These are phyloP conservation scores for Fopius arisanus DNA, from an alignment of 1,140 invertebrate species.

Conservation along the genomic window DNA sequence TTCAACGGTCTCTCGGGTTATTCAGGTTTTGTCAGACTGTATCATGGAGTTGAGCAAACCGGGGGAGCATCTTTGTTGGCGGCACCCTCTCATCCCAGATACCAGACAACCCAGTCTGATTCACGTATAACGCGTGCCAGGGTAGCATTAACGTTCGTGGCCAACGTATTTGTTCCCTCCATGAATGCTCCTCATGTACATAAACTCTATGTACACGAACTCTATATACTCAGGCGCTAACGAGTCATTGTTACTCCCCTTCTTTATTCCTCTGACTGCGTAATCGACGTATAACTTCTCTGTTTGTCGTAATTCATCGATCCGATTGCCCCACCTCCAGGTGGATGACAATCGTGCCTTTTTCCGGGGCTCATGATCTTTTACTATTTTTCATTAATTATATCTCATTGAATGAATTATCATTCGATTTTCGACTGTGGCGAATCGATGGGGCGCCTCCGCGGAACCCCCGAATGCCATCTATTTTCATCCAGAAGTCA, in stretches of 20 bases:
- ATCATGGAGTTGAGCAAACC: neutral
- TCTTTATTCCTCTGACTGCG: neutral
- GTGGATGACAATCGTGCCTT: neutral
- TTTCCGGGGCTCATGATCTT: too few species aligned
- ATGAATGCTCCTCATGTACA: neutral
- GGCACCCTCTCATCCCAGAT: conserved; percentile 3
- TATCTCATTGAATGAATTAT: too few species aligned
- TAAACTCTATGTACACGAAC: neutral
- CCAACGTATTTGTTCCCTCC: conserved; percentile 6
- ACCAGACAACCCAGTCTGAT: neutral
- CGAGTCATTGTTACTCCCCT: conserved; percentile 34
- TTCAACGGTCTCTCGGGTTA: conserved; percentile 34
- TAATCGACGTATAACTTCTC: neutral
- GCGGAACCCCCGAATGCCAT: too few species aligned
- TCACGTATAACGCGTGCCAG: conserved; percentile 4
- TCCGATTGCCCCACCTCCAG: too few species aligned
- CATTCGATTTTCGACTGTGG: too few species aligned
- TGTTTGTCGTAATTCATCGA: neutral
- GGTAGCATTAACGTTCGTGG: neutral
- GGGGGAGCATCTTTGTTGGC: conserved; percentile 3
- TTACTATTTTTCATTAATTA: too few species aligned
- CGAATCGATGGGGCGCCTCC: too few species aligned
- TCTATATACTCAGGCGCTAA: conserved; percentile 21
- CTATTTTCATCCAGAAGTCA: neutral
- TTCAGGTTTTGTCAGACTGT: neutral